Base-by-base conservation (phyloP, 1,140 invertebrate genomes). In the Drosophila serrata region DNA sequence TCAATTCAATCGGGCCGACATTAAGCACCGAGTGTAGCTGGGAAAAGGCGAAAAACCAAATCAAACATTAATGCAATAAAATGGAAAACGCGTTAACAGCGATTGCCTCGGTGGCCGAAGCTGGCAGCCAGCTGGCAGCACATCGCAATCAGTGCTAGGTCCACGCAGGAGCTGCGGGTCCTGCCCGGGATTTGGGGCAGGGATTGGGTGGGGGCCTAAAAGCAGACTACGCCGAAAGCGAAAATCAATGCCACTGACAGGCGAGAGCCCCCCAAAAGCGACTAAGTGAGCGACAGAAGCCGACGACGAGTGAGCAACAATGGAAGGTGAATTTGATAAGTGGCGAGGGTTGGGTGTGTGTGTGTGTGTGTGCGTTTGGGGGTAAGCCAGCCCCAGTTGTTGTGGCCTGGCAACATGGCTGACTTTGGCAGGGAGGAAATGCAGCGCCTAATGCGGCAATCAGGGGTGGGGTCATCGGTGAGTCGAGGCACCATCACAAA, bases 21-120 rank as follows among this genome's bases (percentile, higher is more conserved):
- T 68, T 80, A 81, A 69, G 65, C 45, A 51, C 58, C 39, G 42
- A 53, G 17, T 31, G 46, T 53, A 27, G 48, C 22, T 45, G 29
- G 62, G 35, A 37, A 64, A 75, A 65, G 76, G 61, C 69, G 40
- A 59, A 84, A 82, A 84, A 84, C 72, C 81, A 79, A 84, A 84
- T 84, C 81, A 84, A 84, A 84, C 81, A 84, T 84, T 84, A 84
- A 84, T 84, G 81, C 81, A 84, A 84, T 84, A 84, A 84, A 84
- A 84, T 84, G 81, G 81, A 84, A 84, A 84, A 84, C 81, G 81
- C 81, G 81, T 84, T 84, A 84, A 84, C 81, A 82, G 75, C 81
- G 82, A 84, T 84, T 84, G 81, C 75, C 69, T 76, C 75, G 67
- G 75, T 79, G 80, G 79, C 80, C 75, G 33, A 46, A 19, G 37